Conservation (phyloP, 2,797 vertebrate genomes). For the Chrosomus eos region DNA sequence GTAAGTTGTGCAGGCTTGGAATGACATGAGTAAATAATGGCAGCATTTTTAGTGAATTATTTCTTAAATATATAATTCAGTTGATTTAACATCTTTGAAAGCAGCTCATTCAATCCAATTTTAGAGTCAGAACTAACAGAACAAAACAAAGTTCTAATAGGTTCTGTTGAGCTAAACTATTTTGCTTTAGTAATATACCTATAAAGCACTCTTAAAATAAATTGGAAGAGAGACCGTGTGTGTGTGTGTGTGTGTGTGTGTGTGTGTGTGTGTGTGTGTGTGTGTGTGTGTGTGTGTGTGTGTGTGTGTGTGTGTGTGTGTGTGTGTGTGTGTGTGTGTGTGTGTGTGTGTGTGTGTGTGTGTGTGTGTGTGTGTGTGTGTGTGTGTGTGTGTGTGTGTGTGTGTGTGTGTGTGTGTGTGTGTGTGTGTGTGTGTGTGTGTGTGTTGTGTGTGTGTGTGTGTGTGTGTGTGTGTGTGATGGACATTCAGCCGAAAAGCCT, state of each 20-base stretch:
- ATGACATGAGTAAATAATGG: background rate
- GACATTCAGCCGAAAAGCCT: constrained; percentile 37
- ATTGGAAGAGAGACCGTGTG: background rate
- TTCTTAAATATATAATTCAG: background rate
- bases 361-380: background rate
- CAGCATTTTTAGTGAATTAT: background rate
- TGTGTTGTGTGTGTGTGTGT: background rate
- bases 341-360: background rate
- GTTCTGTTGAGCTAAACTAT: background rate
- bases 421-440: background rate
- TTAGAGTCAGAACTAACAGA: background rate
- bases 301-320: background rate
- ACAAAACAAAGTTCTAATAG: background rate
- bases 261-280: background rate
- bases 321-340: background rate
- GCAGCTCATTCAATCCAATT: background rate
- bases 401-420: background rate
- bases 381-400: background rate
- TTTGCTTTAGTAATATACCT: background rate
- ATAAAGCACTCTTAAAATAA: constrained; percentile 6
- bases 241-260: background rate
- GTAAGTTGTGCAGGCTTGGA: no score
- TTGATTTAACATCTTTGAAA: background rate
- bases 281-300: background rate
- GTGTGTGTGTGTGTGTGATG: background rate